A percentile compares a stretch with the other conserved stretches of the same genome.
phyloP scores from a whole-genome alignment of 2,888 invertebrate species.

The Spatulosminthurus flaviceps region DNA sequence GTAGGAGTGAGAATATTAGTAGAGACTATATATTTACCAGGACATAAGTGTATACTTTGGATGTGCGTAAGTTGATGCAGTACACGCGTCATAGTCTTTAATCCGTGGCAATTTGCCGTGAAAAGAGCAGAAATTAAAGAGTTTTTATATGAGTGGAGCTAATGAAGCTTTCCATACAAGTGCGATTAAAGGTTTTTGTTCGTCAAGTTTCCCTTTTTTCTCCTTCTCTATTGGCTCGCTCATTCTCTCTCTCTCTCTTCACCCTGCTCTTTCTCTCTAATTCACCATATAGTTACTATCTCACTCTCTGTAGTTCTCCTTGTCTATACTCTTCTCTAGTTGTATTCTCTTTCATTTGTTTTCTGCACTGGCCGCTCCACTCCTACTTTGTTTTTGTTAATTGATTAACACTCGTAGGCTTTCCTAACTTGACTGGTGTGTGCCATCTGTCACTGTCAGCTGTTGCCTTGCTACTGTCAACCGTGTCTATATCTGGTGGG shows the following conservation, averaged over 20 bases:
- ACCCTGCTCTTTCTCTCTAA: neutral
- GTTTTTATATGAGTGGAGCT: slow-evolving; percentile 13
- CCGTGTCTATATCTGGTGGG: slow-evolving; percentile 1
- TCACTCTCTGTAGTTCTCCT: neutral
- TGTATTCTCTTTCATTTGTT: slow-evolving; percentile 13
- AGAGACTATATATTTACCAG: too few species aligned
- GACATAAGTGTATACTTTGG: too few species aligned
- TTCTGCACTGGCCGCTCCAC: neutral
- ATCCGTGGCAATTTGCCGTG: slow-evolving; percentile 21
- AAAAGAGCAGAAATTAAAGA: neutral
- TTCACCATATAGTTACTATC: neutral
- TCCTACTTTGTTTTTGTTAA: slow-evolving; percentile 36
- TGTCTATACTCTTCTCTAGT: neutral
- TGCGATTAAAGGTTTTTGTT: slow-evolving; percentile 8
- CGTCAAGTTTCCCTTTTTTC: neutral
- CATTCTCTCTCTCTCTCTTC: neutral
- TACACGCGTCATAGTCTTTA: slow-evolving; percentile 11
- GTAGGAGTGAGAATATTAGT: too few species aligned
- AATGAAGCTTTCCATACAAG: slow-evolving; percentile 25
- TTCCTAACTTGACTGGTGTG: slow-evolving; percentile 16
- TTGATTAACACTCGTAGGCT: slow-evolving; percentile 43
- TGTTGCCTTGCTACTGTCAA: slow-evolving; percentile 14
- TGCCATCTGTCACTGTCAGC: slow-evolving; percentile 22
- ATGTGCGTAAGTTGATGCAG: neutral
- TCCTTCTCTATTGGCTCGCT: neutral